Evolutionary conservation across 2,797 vertebrate genomes (phyloP).

Genomic region (Anguilla marmorata): DNA sequence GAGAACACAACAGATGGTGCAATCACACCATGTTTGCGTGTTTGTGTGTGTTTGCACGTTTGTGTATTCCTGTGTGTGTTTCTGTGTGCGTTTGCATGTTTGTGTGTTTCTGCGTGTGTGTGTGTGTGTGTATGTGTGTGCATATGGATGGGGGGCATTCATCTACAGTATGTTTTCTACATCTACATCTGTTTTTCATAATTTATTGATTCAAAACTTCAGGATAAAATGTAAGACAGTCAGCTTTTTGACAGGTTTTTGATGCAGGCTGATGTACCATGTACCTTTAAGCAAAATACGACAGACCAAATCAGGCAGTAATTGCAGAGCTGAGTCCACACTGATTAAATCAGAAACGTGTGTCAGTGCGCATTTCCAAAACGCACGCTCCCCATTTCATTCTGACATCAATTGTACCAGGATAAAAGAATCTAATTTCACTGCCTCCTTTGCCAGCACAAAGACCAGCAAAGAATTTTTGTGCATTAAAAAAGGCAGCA

Average conservation of each 20-base stretch:
- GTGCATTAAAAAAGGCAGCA: neutral
- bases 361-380: neutral
- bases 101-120: slow-evolving; percentile 26
- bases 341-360: neutral
- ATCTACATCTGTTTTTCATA: neutral
- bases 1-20: neutral
- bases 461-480: neutral
- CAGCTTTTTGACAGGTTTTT: neutral
- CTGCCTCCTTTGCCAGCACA: neutral
- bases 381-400: neutral
- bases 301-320: neutral
- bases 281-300: neutral
- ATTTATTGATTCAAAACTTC: neutral
- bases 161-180: neutral
- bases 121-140: slow-evolving; percentile 9
- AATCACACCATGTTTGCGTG: neutral
- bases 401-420: neutral
- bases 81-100: slow-evolving; percentile 1
- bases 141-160: neutral
- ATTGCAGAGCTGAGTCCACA: neutral
- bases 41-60: neutral
- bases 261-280: neutral
- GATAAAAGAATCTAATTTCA: neutral
- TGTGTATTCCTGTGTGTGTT: neutral
- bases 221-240: neutral